Evolutionary conservation across 1,140 invertebrate genomes (phyloP).

Genomic region (Rhagoletis pomonella): DNA sequence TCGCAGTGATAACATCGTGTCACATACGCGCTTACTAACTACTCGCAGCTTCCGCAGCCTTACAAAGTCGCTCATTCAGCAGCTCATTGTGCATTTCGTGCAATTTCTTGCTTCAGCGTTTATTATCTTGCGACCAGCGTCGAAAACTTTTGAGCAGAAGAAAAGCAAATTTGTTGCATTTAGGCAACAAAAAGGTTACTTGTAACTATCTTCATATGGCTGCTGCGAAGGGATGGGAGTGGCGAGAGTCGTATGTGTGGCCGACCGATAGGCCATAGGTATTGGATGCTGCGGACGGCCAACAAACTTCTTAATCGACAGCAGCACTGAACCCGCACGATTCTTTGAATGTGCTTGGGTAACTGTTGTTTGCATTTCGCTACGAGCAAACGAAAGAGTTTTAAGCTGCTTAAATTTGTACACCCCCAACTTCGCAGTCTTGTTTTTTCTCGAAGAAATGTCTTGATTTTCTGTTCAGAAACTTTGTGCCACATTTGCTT

Average conservation of each 20-base stretch:
- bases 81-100: neutral
- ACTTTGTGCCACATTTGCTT: conserved; percentile 51
- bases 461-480: conserved; percentile 22
- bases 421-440: neutral
- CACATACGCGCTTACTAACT: conserved; percentile 9
- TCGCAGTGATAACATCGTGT: conserved; percentile 41
- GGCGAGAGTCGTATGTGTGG: neutral
- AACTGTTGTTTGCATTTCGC: conserved; percentile 16
- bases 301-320: conserved; percentile 48
- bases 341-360: neutral
- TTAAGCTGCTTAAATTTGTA: conserved; percentile 67
- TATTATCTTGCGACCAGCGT: conserved; percentile 52
- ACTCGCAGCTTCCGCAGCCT: neutral
- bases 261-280: neutral
- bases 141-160: conserved; percentile 39
- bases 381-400: conserved; percentile 57
- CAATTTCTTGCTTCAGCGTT: conserved; percentile 30
- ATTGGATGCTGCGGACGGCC: neutral
- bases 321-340: conserved; percentile 14
- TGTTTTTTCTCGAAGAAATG: neutral
- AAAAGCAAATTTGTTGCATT: conserved; percentile 53
- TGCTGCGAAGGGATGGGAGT: neutral
- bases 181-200: conserved; percentile 15
- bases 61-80: conserved; percentile 8
- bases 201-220: neutral